Conservation (phyloP, 2,888 invertebrate species). For the Heterodera filipjevi region DNA sequence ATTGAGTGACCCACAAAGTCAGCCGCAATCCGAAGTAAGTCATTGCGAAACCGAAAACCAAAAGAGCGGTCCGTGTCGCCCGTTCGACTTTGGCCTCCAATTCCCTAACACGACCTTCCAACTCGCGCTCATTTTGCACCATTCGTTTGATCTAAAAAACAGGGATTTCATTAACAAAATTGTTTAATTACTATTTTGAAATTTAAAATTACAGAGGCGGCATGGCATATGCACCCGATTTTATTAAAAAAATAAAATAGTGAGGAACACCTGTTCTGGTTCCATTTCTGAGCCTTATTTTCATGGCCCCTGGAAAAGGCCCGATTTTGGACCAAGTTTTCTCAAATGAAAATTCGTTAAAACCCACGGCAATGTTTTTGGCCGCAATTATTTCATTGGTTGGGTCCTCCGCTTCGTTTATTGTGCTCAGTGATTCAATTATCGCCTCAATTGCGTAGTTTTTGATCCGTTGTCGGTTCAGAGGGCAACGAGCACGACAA, state of each 20-base stretch:
- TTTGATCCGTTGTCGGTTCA: conserved; percentile 4
- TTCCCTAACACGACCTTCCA: neutral
- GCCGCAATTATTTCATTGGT: conserved; percentile 24
- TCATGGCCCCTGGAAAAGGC: too few species aligned
- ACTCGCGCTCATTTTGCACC: neutral
- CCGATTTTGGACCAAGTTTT: too few species aligned
- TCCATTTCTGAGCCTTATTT: too few species aligned
- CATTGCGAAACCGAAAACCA: neutral
- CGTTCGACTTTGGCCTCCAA: neutral
- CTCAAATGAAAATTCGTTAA: neutral
- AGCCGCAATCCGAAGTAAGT: neutral
- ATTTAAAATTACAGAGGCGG: too few species aligned
- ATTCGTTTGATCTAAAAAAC: neutral
- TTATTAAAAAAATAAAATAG: too few species aligned
- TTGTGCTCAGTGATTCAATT: conserved; percentile 33
- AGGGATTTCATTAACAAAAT: too few species aligned
- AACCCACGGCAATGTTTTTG: conserved; percentile 23
- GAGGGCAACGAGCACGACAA: conserved; percentile 25
- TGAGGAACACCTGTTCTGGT: too few species aligned
- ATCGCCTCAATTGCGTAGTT: conserved; percentile 38
- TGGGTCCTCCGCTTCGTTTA: conserved; percentile 8
- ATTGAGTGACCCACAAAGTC: neutral
- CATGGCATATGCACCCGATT: too few species aligned
- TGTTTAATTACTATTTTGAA: too few species aligned
- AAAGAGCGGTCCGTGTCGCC: neutral